phyloP scores from a whole-genome alignment of 1,140 invertebrate species.

The Eueides isabella region DNA sequence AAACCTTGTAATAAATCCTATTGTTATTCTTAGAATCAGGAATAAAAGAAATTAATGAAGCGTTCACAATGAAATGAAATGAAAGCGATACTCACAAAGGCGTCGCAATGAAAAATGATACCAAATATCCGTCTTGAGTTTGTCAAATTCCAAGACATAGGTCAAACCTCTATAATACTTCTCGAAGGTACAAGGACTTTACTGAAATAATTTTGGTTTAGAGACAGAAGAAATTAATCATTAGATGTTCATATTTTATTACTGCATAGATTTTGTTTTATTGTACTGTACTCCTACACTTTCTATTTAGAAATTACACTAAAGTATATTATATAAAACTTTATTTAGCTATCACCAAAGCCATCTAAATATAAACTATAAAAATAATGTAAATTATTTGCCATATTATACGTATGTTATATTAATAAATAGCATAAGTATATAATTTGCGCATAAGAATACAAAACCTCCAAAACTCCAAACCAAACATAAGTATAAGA shows the following conservation, averaged over 20 bases:
- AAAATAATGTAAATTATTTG: no score
- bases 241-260: not conserved
- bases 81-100: not conserved
- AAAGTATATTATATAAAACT: no score
- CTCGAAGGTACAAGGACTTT: not conserved
- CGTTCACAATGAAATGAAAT: not conserved
- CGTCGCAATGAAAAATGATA: conserved; percentile 2
- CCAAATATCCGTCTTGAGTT: conserved; percentile 1
- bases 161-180: not conserved
- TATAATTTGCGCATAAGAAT: no score
- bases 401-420: no score
- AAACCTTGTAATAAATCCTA: not conserved
- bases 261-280: no score
- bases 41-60: conserved; percentile 7
- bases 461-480: no score
- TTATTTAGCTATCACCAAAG: no score
- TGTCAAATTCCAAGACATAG: conserved; percentile 9
- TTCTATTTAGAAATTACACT: no score
- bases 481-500: no score
- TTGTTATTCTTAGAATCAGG: not conserved
- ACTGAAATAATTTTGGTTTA: not conserved
- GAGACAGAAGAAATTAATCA: not conserved
- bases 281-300: no score
- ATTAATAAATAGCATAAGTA: no score
- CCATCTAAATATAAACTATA: no score